Conservation (phyloP, 1,140 invertebrate genomes). For the Pollicipes pollicipes region DNA sequence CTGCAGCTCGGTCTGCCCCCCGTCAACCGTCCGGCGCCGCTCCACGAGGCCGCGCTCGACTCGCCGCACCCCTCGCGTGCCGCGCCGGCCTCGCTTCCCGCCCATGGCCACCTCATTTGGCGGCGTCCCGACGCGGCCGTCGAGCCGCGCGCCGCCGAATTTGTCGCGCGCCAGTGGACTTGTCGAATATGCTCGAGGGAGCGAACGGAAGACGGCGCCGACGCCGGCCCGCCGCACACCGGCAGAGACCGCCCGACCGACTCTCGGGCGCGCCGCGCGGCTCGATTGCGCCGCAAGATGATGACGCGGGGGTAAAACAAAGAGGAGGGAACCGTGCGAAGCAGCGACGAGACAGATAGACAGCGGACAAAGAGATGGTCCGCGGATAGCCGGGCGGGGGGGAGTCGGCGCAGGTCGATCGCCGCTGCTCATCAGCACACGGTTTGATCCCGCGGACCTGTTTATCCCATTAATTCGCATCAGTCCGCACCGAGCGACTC, state of each 20-base stretch:
- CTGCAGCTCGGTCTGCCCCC: too few species aligned
- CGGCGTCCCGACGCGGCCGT: too few species aligned
- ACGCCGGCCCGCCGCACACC: background rate
- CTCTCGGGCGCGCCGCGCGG: too few species aligned
- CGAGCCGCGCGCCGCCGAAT: too few species aligned
- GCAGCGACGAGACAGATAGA: background rate
- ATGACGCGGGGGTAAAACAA: background rate
- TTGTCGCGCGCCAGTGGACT: background rate
- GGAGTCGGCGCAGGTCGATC: background rate
- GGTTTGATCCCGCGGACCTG: background rate
- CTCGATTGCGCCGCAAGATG: background rate
- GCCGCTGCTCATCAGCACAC: background rate
- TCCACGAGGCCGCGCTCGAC: background rate
- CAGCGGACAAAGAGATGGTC: background rate
- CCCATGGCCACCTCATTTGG: background rate
- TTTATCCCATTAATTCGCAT: conserved; percentile 7
- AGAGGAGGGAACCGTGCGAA: background rate
- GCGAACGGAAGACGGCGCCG: background rate
- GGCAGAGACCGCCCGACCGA: too few species aligned
- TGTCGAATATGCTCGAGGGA: background rate
- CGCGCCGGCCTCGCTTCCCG: background rate
- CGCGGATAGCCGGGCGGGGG: background rate
- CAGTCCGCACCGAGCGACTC: background rate
- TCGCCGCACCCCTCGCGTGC: background rate
- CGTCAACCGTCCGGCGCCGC: too few species aligned